Conservation (phyloP, 2,113 vertebrate species). For the Pachycephala philippinensis region DNA sequence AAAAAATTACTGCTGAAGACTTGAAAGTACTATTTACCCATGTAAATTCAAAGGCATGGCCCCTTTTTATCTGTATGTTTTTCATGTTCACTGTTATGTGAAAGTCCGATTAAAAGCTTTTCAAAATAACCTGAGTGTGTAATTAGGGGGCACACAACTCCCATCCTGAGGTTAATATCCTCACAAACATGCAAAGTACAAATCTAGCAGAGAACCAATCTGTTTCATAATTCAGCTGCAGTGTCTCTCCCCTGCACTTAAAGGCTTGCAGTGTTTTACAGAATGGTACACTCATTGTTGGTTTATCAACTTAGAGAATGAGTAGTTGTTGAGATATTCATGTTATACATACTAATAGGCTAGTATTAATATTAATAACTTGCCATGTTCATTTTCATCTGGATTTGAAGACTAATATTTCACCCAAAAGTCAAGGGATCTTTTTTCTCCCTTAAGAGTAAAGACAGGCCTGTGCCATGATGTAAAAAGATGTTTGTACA, state of each 20-base stretch:
- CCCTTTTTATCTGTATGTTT: constrained; percentile 57
- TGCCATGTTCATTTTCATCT: constrained; percentile 3
- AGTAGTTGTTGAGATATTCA: constrained; percentile 47
- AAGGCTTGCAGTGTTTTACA: constrained; percentile 35
- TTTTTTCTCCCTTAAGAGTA: background rate
- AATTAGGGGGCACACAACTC: constrained; percentile 57
- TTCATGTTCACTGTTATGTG: constrained; percentile 36
- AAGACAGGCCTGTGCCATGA: background rate
- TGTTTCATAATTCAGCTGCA: constrained; percentile 41
- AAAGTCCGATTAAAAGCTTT: constrained; percentile 69
- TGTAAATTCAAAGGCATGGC: constrained; percentile 61
- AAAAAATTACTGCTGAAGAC: constrained; percentile 34
- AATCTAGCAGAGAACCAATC: constrained; percentile 33
- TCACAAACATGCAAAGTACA: constrained; percentile 59
- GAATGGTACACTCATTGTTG: constrained; percentile 47
- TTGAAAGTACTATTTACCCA: constrained; percentile 40
- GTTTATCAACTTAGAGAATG: constrained; percentile 49
- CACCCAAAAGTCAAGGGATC: background rate
- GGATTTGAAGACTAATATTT: constrained; percentile 7
- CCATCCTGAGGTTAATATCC: constrained; percentile 57
- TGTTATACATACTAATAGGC: constrained; percentile 38
- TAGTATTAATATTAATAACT: constrained; percentile 27
- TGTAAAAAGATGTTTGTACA: background rate
- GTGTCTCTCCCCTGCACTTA: constrained; percentile 20
- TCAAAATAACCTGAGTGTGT: constrained; percentile 62